Conservation (phyloP, 2,888 invertebrate species). For the Latrodectus hesperus region DNA sequence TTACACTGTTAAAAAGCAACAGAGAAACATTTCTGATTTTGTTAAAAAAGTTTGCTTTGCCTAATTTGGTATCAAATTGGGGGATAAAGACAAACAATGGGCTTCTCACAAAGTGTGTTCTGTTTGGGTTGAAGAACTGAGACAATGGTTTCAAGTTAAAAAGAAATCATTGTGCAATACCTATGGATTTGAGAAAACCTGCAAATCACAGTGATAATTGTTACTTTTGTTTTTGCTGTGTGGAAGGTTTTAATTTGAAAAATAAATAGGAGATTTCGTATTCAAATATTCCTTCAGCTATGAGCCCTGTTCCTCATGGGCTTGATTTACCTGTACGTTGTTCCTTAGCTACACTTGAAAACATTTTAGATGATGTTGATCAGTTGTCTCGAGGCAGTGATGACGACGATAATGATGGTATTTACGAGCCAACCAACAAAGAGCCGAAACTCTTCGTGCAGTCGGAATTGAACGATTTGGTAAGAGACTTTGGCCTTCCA, state of each 20-base stretch:
- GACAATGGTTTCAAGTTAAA: too few species aligned
- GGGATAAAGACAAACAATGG: slow-evolving; percentile 18
- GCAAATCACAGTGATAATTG: neutral
- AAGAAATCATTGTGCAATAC: too few species aligned
- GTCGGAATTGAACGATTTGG: neutral
- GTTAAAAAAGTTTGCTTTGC: slow-evolving; percentile 13
- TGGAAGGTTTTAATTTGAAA: neutral
- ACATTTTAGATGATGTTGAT: too few species aligned
- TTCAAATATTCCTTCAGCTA: neutral
- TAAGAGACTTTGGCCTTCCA: too few species aligned
- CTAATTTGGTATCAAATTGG: slow-evolving; percentile 4
- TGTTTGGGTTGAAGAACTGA: too few species aligned
- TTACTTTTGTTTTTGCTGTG: neutral
- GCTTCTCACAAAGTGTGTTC: neutral
- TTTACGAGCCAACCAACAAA: too few species aligned
- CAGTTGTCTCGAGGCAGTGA: too few species aligned
- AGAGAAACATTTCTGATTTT: slow-evolving; percentile 8
- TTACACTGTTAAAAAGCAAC: neutral
- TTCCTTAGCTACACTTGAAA: too few species aligned
- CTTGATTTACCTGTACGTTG: neutral
- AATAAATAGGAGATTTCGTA: slow-evolving; percentile 9
- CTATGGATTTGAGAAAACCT: neutral
- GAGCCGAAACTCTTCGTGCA: too few species aligned
- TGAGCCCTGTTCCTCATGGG: neutral
- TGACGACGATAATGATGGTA: too few species aligned